Evolutionary conservation across 1,140 invertebrate genomes (phyloP).

Genomic region (Drosophila athabasca): DNA sequence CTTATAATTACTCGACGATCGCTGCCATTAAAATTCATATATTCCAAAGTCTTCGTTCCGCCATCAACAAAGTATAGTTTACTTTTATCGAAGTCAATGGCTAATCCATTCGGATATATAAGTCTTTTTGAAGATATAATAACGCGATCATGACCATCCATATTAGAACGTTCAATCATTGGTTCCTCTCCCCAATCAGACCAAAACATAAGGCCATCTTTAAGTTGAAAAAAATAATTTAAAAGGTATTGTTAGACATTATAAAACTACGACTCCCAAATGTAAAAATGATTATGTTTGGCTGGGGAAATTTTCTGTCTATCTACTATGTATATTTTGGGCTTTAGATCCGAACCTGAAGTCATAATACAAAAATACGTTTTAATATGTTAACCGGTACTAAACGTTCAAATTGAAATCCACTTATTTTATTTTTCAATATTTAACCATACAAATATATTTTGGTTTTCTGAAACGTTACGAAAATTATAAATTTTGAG

Average conservation of each 20-base stretch:
- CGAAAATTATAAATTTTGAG: too few species aligned
- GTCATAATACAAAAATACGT: not conserved
- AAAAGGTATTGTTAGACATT: not conserved
- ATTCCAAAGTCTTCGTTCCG: conserved; percentile 91
- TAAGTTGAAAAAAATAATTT: conserved; percentile 9
- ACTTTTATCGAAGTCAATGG: conserved; percentile 89
- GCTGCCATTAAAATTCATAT: conserved; percentile 91
- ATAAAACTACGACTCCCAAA: too few species aligned
- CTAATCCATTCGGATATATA: conserved; percentile 92
- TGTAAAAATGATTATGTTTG: too few species aligned
- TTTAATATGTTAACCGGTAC: conserved; percentile 6
- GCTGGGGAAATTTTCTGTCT: too few species aligned
- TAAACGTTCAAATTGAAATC: too few species aligned
- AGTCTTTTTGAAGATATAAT: conserved; percentile 88
- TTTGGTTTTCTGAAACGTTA: too few species aligned
- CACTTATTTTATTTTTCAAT: too few species aligned
- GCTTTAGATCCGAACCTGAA: too few species aligned
- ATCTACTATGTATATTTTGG: too few species aligned
- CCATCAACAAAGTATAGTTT: conserved; percentile 93
- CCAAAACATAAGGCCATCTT: conserved; percentile 93
- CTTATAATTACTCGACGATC: conserved; percentile 88
- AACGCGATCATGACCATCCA: conserved; percentile 92
- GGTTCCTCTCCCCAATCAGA: conserved; percentile 93
- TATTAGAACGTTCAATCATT: conserved; percentile 92
- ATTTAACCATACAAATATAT: too few species aligned